A percentile compares a stretch with the other conserved stretches of the same genome.
These are phyloP conservation scores for Gallirallus australis DNA, from an alignment of 2,797 vertebrate species.

Conservation along the genomic window DNA sequence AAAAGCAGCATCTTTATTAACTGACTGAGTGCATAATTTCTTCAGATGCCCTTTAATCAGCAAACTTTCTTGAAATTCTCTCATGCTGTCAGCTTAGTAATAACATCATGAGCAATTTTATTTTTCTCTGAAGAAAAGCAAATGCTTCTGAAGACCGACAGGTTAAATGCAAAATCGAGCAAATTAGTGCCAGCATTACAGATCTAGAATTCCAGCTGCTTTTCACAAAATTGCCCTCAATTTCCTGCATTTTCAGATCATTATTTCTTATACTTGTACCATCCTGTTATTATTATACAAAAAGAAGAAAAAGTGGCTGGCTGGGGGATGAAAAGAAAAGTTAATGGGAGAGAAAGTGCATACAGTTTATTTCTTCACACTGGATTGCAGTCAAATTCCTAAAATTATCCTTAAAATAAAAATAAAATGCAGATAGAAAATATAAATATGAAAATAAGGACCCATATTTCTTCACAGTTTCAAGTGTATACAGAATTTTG, in stretches of 20 bases:
- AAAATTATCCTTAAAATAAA: background rate
- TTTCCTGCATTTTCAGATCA: conserved; percentile 8
- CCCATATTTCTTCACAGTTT: background rate
- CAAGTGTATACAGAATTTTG: background rate
- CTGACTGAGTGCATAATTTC: background rate
- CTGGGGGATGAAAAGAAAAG: background rate
- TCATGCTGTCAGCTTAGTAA: background rate
- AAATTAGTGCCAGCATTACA: background rate
- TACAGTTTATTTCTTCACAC: background rate
- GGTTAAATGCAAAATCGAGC: background rate
- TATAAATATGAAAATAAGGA: background rate
- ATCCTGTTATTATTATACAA: background rate
- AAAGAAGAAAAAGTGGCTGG: background rate
- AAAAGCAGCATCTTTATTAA: background rate
- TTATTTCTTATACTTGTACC: background rate
- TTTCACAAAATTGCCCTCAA: conserved; percentile 13
- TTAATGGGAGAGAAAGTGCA: background rate
- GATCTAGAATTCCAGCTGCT: background rate
- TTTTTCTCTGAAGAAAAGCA: background rate
- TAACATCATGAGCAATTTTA: background rate
- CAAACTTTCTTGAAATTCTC: background rate
- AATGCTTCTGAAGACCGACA: background rate
- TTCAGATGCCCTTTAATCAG: background rate
- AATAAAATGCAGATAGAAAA: background rate
- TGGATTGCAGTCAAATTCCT: background rate